Evolutionary conservation across 2,113 vertebrate species (phyloP).

Genomic region (Rattus norvegicus): DNA sequence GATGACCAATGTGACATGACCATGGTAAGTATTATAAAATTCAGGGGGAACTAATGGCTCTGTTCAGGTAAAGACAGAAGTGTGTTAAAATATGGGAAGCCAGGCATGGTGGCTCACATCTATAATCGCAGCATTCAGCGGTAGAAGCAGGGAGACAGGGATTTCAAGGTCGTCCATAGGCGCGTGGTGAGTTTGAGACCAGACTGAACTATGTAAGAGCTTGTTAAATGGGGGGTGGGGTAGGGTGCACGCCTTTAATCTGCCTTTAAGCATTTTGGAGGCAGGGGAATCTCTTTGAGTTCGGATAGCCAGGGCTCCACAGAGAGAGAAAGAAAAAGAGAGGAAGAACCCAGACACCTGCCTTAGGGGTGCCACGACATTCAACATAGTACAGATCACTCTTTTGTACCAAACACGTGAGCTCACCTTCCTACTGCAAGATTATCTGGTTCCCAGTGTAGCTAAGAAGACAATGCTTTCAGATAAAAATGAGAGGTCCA

Average conservation of each 20-base stretch:
- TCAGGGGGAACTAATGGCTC: background rate
- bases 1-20: background rate
- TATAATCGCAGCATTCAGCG: background rate
- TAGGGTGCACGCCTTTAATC: background rate
- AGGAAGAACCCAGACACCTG: background rate
- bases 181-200: background rate
- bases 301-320: background rate
- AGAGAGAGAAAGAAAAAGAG: background rate
- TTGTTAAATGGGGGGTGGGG: too few relatives aligned
- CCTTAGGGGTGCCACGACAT: background rate
- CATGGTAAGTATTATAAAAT: background rate
- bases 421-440: background rate
- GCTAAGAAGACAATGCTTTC: slow-evolving; percentile 54
- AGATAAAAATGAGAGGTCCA: background rate
- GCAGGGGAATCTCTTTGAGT: background rate
- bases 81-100: background rate
- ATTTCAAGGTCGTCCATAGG: background rate
- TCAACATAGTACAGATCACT: background rate
- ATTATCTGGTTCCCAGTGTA: background rate
- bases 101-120: background rate
- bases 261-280: background rate
- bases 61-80: background rate
- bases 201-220: background rate
- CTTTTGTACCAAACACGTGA: background rate
- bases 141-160: too few relatives aligned